Evolutionary conservation across 2,113 vertebrate species (phyloP).

Genomic region (Rissa tridactyla): DNA sequence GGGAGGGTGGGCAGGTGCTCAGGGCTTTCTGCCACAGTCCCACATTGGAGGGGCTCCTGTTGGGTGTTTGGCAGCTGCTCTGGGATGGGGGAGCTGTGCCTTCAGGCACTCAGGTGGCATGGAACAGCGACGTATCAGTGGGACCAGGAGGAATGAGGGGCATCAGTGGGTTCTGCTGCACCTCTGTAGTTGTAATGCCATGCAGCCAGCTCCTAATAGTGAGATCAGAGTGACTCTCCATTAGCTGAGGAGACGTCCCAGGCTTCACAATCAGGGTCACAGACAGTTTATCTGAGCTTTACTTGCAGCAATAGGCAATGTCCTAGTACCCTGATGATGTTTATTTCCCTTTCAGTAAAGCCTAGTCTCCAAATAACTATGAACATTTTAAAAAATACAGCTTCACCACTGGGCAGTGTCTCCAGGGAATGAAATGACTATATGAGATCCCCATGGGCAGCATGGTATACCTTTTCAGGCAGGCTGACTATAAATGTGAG

Average conservation of each 20-base stretch:
- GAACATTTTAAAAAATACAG: neutral
- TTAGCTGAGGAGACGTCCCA: neutral
- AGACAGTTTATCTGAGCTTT: neutral
- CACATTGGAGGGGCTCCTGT: neutral
- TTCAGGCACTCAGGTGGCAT: neutral
- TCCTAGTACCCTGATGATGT: neutral
- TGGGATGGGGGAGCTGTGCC: neutral
- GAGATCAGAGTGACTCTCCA: neutral
- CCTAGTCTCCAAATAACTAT: neutral
- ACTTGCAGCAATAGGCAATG: neutral
- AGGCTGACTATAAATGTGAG: neutral
- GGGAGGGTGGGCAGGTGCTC: neutral
- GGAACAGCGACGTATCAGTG: accelerated
- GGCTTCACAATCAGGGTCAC: neutral
- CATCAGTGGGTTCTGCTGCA: neutral
- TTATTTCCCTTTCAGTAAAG: neutral
- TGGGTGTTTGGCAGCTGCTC: neutral
- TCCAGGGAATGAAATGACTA: neutral
- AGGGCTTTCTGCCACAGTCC: neutral
- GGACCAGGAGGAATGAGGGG: neutral
- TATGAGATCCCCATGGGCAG: neutral
- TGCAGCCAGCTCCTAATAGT: neutral
- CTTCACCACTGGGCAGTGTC: neutral
- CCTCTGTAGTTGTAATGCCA: neutral
- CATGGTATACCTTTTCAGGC: neutral